A percentile compares a stretch with the other conserved stretches of the same genome.
Conservation (phyloP, 2,888 invertebrate genomes). For the Torymus aiolomorphi region DNA sequence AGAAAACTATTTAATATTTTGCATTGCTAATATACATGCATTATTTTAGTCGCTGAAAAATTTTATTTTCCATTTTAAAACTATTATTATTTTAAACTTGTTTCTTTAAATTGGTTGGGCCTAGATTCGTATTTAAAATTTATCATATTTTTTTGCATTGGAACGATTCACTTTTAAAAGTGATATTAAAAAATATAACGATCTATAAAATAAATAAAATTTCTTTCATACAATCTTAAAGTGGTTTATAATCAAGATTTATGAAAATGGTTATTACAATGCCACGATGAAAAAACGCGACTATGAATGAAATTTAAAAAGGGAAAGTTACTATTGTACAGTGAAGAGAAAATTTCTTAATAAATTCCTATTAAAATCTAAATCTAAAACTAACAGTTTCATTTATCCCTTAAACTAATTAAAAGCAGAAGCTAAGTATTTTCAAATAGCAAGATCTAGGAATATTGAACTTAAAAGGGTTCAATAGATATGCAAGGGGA, state of each 20-base stretch:
- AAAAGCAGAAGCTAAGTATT: slow-evolving; percentile 36
- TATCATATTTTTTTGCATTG: slow-evolving; percentile 1
- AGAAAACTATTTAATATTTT: slow-evolving; percentile 21
- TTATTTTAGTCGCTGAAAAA: slow-evolving; percentile 27
- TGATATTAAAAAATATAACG: slow-evolving; percentile 12
- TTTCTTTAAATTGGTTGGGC: not conserved
- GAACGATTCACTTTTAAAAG: slow-evolving; percentile 15
- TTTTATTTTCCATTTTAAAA: slow-evolving; percentile 28
- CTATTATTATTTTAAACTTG: slow-evolving; percentile 27
- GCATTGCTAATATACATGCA: slow-evolving; percentile 24
- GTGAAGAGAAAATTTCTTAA: slow-evolving; percentile 35
- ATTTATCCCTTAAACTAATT: slow-evolving; percentile 41
- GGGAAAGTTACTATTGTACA: slow-evolving; percentile 34
- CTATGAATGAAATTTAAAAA: slow-evolving; percentile 32
- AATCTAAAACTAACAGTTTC: slow-evolving; percentile 46
- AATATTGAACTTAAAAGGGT: slow-evolving; percentile 45
- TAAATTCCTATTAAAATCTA: slow-evolving; percentile 51
- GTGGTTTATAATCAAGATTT: slow-evolving; percentile 13
- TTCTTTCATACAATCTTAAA: slow-evolving; percentile 17
- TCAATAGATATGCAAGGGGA: slow-evolving; percentile 37
- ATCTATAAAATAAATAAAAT: slow-evolving; percentile 37
- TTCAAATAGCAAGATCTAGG: slow-evolving; percentile 38
- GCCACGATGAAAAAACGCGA: slow-evolving; percentile 26
- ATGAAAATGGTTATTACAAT: slow-evolving; percentile 44
- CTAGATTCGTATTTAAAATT: not conserved